These are phyloP conservation scores for Pyrrhopygopsis socrates DNA, from an alignment of 2,888 invertebrate species.

Conservation along the genomic window DNA sequence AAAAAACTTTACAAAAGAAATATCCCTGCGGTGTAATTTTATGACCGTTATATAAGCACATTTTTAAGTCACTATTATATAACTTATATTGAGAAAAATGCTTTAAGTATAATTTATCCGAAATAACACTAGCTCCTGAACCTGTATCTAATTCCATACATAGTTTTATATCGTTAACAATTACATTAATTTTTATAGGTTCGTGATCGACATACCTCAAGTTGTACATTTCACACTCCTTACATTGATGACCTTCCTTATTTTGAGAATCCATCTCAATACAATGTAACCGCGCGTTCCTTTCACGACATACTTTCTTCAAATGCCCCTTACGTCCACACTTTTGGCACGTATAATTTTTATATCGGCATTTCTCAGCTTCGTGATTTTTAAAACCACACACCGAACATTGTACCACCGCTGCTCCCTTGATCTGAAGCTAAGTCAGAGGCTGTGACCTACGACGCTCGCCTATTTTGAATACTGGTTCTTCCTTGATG, in stretches of 20 bases:
- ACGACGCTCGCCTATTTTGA: constrained; percentile 18
- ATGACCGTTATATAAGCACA: constrained; percentile 70
- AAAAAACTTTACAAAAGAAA: constrained; percentile 3
- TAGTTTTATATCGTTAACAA: constrained; percentile 7
- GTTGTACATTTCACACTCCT: constrained; percentile 51
- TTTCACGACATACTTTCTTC: constrained; percentile 45
- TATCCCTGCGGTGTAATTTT: constrained; percentile 12
- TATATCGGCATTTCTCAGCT: constrained; percentile 53
- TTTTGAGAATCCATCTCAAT: not conserved
- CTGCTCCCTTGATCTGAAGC: not conserved
- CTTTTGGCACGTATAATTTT: constrained; percentile 41
- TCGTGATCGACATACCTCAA: constrained; percentile 6
- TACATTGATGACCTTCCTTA: constrained; percentile 21
- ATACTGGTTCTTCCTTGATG: constrained; percentile 62
- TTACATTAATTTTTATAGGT: constrained; percentile 35
- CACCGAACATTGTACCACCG: constrained; percentile 25
- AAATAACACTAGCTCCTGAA: constrained; percentile 47
- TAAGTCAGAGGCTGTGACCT: not conserved
- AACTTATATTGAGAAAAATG: constrained; percentile 17
- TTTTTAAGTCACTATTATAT: constrained; percentile 54
- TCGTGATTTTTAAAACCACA: constrained; percentile 54
- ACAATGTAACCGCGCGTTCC: constrained; percentile 13
- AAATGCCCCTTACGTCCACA: constrained; percentile 62
- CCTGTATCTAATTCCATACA: constrained; percentile 57
- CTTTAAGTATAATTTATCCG: constrained; percentile 35